Evolutionary conservation across 92 coral and sea anemone species (phyloP), one percentile per base, ranked within the genome.

Genomic region (Metridium senile): DNA sequence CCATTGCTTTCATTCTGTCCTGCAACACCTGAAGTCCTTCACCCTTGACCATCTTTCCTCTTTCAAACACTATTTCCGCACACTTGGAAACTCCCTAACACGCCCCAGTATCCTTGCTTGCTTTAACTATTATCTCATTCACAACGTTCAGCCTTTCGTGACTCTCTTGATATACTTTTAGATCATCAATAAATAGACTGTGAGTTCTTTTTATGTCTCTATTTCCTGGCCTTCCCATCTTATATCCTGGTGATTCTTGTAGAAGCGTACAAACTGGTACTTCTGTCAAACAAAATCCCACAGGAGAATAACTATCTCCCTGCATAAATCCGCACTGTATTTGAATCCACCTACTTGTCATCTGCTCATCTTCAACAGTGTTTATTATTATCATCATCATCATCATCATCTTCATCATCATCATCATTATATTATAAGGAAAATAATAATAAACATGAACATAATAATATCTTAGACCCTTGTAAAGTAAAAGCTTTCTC

Each of bases 21-120:
- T 69, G 73, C 29, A 84, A 66, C 49, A 84, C 80, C 34, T 84
- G 27, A 22, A 78, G 70, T 34, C 83, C 87, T 82, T 82, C 83
- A 28, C 70, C 87, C 18, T 77, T 58, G 56, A 70, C 81, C 87
- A 82, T 82, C 49, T 70, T 83, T 33, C 87, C 82, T 49, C 58
- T 39, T 69, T 23, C 68, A 53, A 75, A 82, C 31, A 75, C 71
- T 26, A 77, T 53, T 68, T 84, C 79, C 17, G 84, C 83, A 59
- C 83, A 83, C 62, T 76, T 83, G 23, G 39, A 46, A 19, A 83
- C 87, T 32, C 83, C 81, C 33, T 77, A 76, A 31, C 70, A 70
- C 31, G 87, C 81, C 58, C 87, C 83, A 32, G 83, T 83, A 46
- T 82, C 84, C 19, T 46, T 23, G 66, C 84, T 77, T 30, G 77